Evolutionary conservation across 1,140 invertebrate genomes (phyloP), one percentile per base, ranked within the genome.

Genomic region (Drosophila baimaii): DNA sequence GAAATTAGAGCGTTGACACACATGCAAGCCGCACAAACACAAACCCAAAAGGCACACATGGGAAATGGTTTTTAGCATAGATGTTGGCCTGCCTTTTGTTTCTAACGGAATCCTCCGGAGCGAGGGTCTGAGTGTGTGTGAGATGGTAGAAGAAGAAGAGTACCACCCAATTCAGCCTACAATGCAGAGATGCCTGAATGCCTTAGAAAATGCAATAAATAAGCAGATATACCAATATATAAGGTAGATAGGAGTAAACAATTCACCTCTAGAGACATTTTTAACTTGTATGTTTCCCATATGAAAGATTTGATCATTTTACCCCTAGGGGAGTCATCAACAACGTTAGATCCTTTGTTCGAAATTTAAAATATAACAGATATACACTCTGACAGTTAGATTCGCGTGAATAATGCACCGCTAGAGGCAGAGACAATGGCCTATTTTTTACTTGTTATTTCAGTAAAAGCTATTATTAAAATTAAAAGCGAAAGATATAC

Each of bases 1-100:
- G 43, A 70, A 71, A 70, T 71, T 70, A 47, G 68, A 71, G 33
- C 68, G 64, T 57, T 71, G 68, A 71, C 68, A 71, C 49, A 70
- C 47, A 70, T 44, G 44, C 61, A 68, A 44, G 27, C 39, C 63
- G 41, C 41, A 47, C 29, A 56, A 33, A 55, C 68, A 69, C 47
- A 41, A 39, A 65, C 65, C 49, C 33, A 49, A 37, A 47, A 63
- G 46, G 47, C 44, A 65, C 65, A 65, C 65, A 43, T 69, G 65
- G 65, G 61, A 65, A 65, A 63, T 33, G 33, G 59, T 46, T 55
- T 70, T 56, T 70, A 65, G 68, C 68, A 71, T 65, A 71, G 68
- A 71, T 71, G 68, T 71, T 57, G 41, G 25, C 33, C 27, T 27
- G 49, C 64, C 49, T 70, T 69, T 71, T 56, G 64, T 71, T 57